A percentile compares a stretch with the other conserved stretches of the same genome.
These are phyloP conservation scores for Odontamblyopus lacepedii DNA, from an alignment of 2,797 vertebrate genomes.

Conservation along the genomic window DNA sequence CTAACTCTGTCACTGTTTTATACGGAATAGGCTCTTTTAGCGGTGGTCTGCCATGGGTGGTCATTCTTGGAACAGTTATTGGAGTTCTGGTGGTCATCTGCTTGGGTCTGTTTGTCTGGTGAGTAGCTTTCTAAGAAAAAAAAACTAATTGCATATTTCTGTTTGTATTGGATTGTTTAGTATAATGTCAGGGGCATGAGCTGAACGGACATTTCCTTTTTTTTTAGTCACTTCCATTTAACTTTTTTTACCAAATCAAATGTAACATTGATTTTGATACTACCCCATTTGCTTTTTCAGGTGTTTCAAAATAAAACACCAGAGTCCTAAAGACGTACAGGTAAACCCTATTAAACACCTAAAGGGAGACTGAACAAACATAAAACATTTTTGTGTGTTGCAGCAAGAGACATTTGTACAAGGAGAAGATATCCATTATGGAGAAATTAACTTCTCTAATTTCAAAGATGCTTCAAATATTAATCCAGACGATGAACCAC, in stretches of 20 bases:
- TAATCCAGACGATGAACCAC: neutral
- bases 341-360: neutral
- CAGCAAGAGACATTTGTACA: neutral
- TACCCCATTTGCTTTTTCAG: neutral
- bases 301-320: neutral
- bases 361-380: neutral
- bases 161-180: neutral
- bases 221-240: neutral
- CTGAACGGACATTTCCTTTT: too few species aligned
- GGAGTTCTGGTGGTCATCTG: slow-evolving; percentile 16
- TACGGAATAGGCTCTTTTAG: neutral
- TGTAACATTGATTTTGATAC: neutral
- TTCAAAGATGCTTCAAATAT: neutral
- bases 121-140: neutral
- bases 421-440: slow-evolving; percentile 39
- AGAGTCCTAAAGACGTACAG: neutral
- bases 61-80: slow-evolving; percentile 21
- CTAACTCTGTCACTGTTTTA: neutral
- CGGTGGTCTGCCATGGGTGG: neutral
- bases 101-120: slow-evolving; percentile 29
- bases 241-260: neutral
- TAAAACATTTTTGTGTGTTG: neutral
- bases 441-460: slow-evolving; percentile 29
- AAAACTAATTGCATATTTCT: neutral
- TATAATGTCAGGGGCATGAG: too few species aligned